Conservation (phyloP, 2,113 vertebrate species). For the Oreotragus oreotragus region DNA sequence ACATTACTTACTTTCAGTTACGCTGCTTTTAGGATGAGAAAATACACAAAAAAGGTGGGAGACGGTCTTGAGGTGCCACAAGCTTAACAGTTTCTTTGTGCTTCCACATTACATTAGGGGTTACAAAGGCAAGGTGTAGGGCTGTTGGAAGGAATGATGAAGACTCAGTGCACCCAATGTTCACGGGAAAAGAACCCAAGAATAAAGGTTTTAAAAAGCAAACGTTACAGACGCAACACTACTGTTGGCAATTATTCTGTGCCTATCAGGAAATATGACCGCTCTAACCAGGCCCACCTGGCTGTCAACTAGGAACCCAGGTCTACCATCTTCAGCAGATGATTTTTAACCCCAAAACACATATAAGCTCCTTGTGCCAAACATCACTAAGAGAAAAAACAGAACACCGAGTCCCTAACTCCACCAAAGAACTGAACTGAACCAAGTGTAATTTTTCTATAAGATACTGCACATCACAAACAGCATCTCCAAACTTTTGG, state of each 20-base stretch:
- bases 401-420: neutral
- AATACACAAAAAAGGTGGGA: neutral
- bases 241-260: neutral
- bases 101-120: neutral
- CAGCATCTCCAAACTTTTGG: neutral
- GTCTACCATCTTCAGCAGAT: neutral
- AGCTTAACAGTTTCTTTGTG: neutral
- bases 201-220: neutral
- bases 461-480: neutral
- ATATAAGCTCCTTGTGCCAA: neutral
- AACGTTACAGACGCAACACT: neutral
- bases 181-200: neutral
- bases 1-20: neutral
- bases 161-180: neutral
- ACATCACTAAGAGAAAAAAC: neutral
- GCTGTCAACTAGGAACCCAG: neutral
- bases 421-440: neutral
- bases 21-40: conserved; percentile 17
- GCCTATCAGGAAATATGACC: neutral
- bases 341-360: neutral
- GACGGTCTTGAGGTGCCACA: neutral
- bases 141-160: neutral
- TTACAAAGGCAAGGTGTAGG: neutral
- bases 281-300: neutral
- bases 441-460: neutral